Base-by-base conservation (phyloP, 2,113 vertebrate species). In the Takifugu bimaculatus region DNA sequence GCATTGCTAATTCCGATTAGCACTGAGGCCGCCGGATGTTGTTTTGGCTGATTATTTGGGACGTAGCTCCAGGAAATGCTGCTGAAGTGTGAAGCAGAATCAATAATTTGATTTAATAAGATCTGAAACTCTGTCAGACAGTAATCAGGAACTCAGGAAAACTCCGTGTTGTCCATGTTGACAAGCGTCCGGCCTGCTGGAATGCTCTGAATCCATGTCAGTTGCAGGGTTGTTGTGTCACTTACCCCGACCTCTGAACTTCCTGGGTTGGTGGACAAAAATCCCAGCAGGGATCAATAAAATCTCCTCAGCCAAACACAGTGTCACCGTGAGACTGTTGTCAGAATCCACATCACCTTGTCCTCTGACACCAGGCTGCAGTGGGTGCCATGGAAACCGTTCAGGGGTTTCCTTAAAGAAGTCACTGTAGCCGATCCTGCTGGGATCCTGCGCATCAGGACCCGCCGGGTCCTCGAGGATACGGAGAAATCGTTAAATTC, bases 241-340 rank as follows among this genome's bases (percentile, higher is more conserved):
- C 68, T 70, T 71, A 81, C 71, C 68, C 73, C 62, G 56, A 78
- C 72, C 70, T 48, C 35, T 75, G 77, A 75, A 78, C 84, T 78
- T 84, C 70, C 77, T 74, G 65, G 43, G 56, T 45, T 53, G 56
- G 68, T 52, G 57, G 35, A 65, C 70, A 53, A 60, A 72, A 66
- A 68, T 65, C 14, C 66, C 52, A 68, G 49, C 26, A 26, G 60
- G 72, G 72, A 76, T 79, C 65, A 68, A 77, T 82, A 68, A 80
- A 84, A 70, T 39, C 45, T 45, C 61, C 64, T 20, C 20, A 20
- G 20, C 20, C 20, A 20, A 20, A 20, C 20, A 20, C 20, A 20
- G 20, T 20, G 20, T 20, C 20, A 20, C 20, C 20, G 20, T 20
- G 20, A 20, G 20, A 20, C 20, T 20, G 20, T 20, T 20, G 20